Conservation (phyloP, 2,888 invertebrate genomes). For the Laspeyria flexula region DNA sequence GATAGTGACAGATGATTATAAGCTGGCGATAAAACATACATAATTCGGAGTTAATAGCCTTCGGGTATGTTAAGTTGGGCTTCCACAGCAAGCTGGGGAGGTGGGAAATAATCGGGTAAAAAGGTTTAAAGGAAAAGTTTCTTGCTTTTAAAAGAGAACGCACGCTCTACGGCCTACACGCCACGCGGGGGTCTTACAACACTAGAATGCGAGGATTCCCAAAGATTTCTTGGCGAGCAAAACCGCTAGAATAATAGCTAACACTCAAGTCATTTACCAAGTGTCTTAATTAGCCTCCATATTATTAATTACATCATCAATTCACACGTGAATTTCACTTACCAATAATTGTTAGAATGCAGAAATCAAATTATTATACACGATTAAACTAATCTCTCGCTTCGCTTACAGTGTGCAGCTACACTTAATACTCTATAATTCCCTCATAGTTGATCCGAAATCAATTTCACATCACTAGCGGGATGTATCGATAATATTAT, state of each 20-base stretch:
- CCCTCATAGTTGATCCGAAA: conserved; percentile 60
- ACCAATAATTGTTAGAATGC: neutral
- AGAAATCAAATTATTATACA: neutral
- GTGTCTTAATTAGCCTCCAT: too few species aligned
- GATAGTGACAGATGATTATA: conserved; percentile 86
- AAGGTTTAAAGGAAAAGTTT: neutral
- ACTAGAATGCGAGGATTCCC: too few species aligned
- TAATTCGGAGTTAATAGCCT: conserved; percentile 81
- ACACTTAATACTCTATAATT: conserved; percentile 62
- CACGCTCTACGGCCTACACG: too few species aligned
- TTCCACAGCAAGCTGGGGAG: conserved; percentile 9
- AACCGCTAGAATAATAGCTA: too few species aligned
- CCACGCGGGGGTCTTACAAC: too few species aligned
- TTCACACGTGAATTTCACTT: too few species aligned
- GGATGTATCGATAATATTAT: conserved; percentile 57
- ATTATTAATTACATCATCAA: too few species aligned
- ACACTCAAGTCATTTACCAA: too few species aligned
- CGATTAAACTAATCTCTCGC: neutral
- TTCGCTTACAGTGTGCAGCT: conserved; percentile 30
- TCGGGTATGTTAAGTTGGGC: conserved; percentile 28
- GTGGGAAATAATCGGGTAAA: neutral
- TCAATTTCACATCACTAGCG: conserved; percentile 75
- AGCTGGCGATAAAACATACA: conserved; percentile 86
- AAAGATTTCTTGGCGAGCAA: too few species aligned
- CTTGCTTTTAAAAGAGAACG: too few species aligned